A percentile compares a stretch with the other conserved stretches of the same genome.
Conservation (phyloP, 2,113 vertebrate species). For the Ochotona princeps region DNA sequence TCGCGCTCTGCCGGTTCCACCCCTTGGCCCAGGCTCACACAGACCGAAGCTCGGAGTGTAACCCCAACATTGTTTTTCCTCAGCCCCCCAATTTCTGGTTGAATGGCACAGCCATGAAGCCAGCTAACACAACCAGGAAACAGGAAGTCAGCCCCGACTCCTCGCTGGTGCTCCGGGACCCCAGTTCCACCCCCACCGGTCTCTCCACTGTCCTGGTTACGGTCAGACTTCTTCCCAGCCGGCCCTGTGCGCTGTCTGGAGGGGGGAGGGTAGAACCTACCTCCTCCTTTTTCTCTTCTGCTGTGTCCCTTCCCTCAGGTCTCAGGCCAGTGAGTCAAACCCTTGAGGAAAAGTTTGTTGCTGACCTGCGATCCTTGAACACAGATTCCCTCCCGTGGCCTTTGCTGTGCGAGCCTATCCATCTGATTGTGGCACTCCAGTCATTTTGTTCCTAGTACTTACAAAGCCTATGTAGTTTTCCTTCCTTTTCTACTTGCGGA, state of each 20-base stretch:
- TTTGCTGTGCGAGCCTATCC: not conserved
- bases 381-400: not conserved
- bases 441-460: no score
- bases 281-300: no score
- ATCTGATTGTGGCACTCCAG: not conserved
- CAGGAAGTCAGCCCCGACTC: not conserved
- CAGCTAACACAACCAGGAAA: conserved; percentile 38
- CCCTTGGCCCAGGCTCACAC: not conserved
- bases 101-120: not conserved
- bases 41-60: conserved; percentile 4
- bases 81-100: not conserved
- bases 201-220: not conserved
- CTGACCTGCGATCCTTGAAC: not conserved
- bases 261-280: not conserved
- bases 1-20: no score
- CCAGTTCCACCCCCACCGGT: not conserved
- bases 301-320: not conserved
- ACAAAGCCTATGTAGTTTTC: not conserved
- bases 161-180: not conserved
- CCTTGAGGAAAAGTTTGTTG: not conserved
- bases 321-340: not conserved
- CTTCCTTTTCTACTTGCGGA: not conserved
- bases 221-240: not conserved
- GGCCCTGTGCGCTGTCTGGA: not conserved
- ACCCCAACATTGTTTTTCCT: not conserved